Evolutionary conservation across 2,888 invertebrate species (phyloP).

Genomic region (Pheosia gnoma): DNA sequence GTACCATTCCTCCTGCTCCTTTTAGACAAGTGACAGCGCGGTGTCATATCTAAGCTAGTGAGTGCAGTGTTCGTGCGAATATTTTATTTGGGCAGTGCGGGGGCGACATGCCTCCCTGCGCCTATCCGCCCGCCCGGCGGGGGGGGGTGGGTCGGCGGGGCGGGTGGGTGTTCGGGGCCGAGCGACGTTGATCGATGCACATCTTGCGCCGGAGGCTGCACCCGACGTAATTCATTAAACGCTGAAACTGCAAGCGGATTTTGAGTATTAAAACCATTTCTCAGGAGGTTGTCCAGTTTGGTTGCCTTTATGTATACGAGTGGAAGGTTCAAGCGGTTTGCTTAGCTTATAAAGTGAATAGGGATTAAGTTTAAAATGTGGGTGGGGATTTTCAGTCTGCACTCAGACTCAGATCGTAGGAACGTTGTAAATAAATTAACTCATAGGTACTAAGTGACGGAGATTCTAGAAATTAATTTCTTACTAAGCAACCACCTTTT

Average conservation of each 20-base stretch:
- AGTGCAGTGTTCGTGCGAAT: conserved; percentile 68
- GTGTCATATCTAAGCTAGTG: conserved; percentile 69
- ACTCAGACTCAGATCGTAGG: conserved; percentile 34
- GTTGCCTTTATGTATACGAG: conserved; percentile 61
- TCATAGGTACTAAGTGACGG: conserved; percentile 38
- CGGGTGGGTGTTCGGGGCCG: conserved; percentile 48
- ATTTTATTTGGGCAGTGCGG: conserved; percentile 82
- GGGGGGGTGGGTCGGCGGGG: conserved; percentile 39
- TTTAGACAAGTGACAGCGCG: conserved; percentile 55
- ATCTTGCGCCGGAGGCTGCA: conserved; percentile 86
- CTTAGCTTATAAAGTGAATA: conserved; percentile 68
- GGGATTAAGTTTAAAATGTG: conserved; percentile 63
- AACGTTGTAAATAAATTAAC: conserved; percentile 46
- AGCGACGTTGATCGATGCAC: conserved; percentile 87
- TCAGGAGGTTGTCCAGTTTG: conserved; percentile 78
- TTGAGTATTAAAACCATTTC: conserved; percentile 84
- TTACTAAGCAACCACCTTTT: background rate
- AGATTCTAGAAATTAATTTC: conserved; percentile 39
- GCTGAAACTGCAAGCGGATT: conserved; percentile 83
- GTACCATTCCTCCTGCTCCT: conserved; percentile 33
- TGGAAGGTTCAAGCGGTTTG: conserved; percentile 60
- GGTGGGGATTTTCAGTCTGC: conserved; percentile 40
- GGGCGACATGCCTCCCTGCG: conserved; percentile 65
- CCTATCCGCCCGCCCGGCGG: conserved; percentile 55
- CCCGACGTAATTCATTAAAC: conserved; percentile 84